These are phyloP conservation scores for Ypsolopha scabrella DNA, from an alignment of 2,888 invertebrate species.

Conservation along the genomic window DNA sequence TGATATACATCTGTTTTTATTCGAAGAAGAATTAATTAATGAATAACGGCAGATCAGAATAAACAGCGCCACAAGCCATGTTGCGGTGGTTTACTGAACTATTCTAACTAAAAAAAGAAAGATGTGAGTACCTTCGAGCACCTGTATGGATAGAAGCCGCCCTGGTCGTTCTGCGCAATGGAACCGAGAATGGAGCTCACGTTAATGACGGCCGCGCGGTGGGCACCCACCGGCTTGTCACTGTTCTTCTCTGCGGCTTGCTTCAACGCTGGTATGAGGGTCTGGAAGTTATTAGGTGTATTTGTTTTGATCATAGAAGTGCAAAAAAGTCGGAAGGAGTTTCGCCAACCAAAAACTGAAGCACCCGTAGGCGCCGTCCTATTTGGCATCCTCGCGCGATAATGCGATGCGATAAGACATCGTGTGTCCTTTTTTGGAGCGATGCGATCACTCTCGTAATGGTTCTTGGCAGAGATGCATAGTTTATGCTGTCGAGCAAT, in stretches of 20 bases:
- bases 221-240: conserved; percentile 65
- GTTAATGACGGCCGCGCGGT: conserved; percentile 82
- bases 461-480: too few relatives aligned
- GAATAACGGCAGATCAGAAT: not conserved
- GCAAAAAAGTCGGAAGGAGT: too few relatives aligned
- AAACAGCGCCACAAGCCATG: not conserved
- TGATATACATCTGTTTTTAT: not conserved
- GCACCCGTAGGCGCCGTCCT: too few relatives aligned
- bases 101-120: not conserved
- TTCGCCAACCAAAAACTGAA: too few relatives aligned
- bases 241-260: conserved; percentile 72
- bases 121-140: conserved; percentile 79
- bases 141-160: conserved; percentile 87
- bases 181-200: conserved; percentile 88
- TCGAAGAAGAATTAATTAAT: not conserved
- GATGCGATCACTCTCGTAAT: too few relatives aligned
- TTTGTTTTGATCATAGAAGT: too few relatives aligned
- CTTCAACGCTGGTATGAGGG: conserved; percentile 78
- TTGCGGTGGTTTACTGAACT: too few relatives aligned
- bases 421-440: too few relatives aligned
- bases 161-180: conserved; percentile 78
- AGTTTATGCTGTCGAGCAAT: too few relatives aligned
- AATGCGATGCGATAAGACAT: too few relatives aligned
- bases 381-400: too few relatives aligned
- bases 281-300: conserved; percentile 49